Evolutionary conservation across 2,113 vertebrate genomes (phyloP).

Genomic region (Chaetodon auriga): DNA sequence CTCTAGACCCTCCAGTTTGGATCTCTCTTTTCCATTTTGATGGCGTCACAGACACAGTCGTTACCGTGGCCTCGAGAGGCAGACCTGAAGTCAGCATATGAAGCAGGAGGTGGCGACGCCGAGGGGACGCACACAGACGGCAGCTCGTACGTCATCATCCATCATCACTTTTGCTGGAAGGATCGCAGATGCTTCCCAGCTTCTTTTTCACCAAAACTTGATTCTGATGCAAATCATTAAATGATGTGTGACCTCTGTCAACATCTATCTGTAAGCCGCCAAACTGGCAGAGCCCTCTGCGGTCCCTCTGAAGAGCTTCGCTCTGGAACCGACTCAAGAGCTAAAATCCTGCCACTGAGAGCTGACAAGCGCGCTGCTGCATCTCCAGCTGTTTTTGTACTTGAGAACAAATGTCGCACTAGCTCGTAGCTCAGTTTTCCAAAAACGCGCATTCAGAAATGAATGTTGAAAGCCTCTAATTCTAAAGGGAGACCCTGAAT

Average conservation of each 20-base stretch:
- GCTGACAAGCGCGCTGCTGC: no score
- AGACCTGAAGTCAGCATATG: constrained; percentile 30
- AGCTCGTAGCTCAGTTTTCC: background rate
- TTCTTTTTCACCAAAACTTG: background rate
- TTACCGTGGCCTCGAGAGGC: constrained; percentile 53
- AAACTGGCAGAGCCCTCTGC: background rate
- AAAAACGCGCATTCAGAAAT: background rate
- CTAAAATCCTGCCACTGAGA: background rate
- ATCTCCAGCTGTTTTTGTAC: no score
- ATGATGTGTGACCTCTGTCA: constrained; percentile 3
- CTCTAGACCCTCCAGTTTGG: constrained; percentile 37
- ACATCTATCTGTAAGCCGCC: background rate
- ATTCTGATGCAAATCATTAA: background rate
- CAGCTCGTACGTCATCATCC: constrained; percentile 11
- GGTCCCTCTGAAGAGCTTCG: background rate
- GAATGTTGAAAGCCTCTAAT: background rate
- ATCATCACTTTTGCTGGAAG: constrained; percentile 1
- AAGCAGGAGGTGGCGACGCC: constrained; percentile 32
- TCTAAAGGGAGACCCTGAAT: no score
- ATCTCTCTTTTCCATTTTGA: constrained; percentile 52
- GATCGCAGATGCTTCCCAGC: background rate
- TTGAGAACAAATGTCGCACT: background rate
- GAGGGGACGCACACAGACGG: constrained; percentile 13
- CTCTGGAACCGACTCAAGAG: background rate
- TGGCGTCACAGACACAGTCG: constrained; percentile 52